Evolutionary conservation across 2,113 vertebrate genomes (phyloP), one percentile per base, ranked within the genome.

Genomic region (Onychostoma macrolepis): DNA sequence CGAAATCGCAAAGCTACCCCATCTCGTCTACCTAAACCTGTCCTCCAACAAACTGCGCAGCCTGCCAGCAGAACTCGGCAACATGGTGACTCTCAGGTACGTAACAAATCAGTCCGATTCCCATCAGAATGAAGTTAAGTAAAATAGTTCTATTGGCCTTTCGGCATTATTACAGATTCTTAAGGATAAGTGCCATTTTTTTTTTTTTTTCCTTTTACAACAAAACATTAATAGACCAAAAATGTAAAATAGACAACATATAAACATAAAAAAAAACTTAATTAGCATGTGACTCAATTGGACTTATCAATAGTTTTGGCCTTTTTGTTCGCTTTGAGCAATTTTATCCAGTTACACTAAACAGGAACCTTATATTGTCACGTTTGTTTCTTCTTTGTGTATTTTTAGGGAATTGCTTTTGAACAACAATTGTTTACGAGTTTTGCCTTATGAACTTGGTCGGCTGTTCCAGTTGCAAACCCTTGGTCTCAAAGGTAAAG

Each of bases 11-110:
- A 98, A 97, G 94, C 97, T 99, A 93, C 97, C 99, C 88, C 95
- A 97, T 95, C 96, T 99, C 94, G 96, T 97, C 95, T 99, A 97
- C 96, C 96, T 99, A 95, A 98, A 99, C 94, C 95, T 99, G 88
- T 99, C 98, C 89, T 99, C 98, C 95, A 99, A 99, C 95, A 99
- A 99, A 95, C 97, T 99, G 89, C 96, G 98, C 95, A 99, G 98
- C 96, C 96, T 99, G 95, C 98, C 98, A 93, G 97, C 97, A 93
- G 98, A 99, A 93, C 96, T 99, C 94, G 98, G 98, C 96, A 98
- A 99, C 94, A 99, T 99, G 97, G 98, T 99, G 89, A 97, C 97
- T 96, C 98, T 99, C 98, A 99, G 98, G 98, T 99, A 83, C 93
- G 94, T 21, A 6, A 17, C 13, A 71, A 45, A 43, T 11, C 2